Evolutionary conservation across 2,797 vertebrate species (phyloP), one percentile per base, ranked within the genome.

Genomic region (Huso huso): DNA sequence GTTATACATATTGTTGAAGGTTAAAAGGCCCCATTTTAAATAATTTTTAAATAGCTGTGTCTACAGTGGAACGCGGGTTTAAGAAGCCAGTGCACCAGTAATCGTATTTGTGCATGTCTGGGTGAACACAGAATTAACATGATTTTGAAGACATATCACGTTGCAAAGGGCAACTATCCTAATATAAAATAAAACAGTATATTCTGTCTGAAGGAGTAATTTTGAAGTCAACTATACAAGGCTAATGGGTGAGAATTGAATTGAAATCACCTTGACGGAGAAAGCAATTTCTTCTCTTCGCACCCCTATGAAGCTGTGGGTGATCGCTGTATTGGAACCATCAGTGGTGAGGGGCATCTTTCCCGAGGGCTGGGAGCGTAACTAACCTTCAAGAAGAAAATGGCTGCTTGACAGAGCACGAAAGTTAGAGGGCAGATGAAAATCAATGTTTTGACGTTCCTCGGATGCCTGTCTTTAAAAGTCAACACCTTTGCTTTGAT

Each of bases 241-340:
- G 88, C 87, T 90, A 90, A 85, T 83, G 91, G 93, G 95, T 96
- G 95, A 91, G 92, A 99, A 99, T 98, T 96, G 94, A 96, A 95
- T 90, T 93, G 90, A 95, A 96, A 95, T 94, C 94, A 95, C 93
- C 93, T 94, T 88, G 83, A 89, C 83, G 81, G 85, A 89, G 85
- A 85, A 88, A 92, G 84, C 82, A 88, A 90, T 92, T 91, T 90
- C 89, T 88, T 87, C 87, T 83, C 84, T 94, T 95, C 88, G 69
- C 93, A 92, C 92, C 86, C 79, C 66, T 85, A 85, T 83, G 82
- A 86, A 88, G 86, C 86, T 76, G 87, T 85, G 76, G 86, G 85
- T 78, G 86, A 87, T 74, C 79, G 72, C 78, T 76, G 83, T 82
- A 87, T 87, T 88, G 79, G 82, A 89, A 86, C 84, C 79, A 86